Conservation (phyloP, 2,797 vertebrate genomes). For the Rhinoraja longicauda region DNA sequence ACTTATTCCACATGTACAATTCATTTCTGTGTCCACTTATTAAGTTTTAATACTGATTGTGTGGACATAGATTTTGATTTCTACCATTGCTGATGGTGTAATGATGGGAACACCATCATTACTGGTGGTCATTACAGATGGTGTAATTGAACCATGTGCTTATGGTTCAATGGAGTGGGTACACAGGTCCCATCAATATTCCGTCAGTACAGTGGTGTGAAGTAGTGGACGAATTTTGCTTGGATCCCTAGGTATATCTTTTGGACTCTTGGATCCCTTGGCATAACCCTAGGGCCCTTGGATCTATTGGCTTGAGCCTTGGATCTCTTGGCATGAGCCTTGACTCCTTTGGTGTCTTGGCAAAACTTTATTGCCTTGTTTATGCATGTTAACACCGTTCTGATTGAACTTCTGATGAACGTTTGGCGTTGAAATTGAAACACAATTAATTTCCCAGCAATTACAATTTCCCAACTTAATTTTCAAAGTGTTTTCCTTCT, state of each 20-base stretch:
- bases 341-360: too few relatives aligned
- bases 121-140: too few relatives aligned
- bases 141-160: too few relatives aligned
- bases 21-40: background rate
- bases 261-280: background rate
- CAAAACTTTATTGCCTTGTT: background rate
- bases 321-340: too few relatives aligned
- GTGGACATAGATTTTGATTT: too few relatives aligned
- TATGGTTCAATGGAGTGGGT: too few relatives aligned
- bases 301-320: background rate
- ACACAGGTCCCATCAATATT: too few relatives aligned
- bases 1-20: background rate
- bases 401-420: background rate
- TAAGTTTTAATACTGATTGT: background rate
- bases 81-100: too few relatives aligned
- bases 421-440: background rate
- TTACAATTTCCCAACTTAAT: background rate
- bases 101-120: too few relatives aligned
- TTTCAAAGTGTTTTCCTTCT: background rate
- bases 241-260: background rate
- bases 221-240: background rate
- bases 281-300: background rate
- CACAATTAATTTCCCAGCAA: background rate
- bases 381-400: background rate
- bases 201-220: background rate